Evolutionary conservation across 2,113 vertebrate species (phyloP), one percentile per base, ranked within the genome.

Genomic region (Neotragus pygmaeus): DNA sequence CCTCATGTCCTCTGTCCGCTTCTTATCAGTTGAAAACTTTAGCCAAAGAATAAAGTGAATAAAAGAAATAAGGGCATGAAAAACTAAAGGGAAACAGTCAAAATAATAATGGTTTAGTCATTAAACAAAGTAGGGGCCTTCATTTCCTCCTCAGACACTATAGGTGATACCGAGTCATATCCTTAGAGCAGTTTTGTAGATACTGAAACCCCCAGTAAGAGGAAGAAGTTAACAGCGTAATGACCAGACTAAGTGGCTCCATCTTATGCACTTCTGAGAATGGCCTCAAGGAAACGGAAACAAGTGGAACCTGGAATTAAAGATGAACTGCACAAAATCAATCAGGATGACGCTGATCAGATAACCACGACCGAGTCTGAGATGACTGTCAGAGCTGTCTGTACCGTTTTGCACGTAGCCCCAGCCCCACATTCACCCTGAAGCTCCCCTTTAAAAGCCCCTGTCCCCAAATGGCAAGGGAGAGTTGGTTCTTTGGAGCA

Each of bases 401-500:
- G 30, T 13, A 2, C 17, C 1, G 1, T 23, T n/a, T 6, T n/a
- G 49, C 49, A n/a, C 1, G 3, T 23, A 23, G 30, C 33, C 6
- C 11, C 49, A 33, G 17, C 33, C 19, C 30, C 1, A 0, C 30
- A 4, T 8, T 33, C 19, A 23, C 19, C 10, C 19, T 14, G 30
- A 53, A 81, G 12, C 33, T n/a, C 78, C 78, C 77, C 78, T 53
- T n/a, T n/a, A 81, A 81, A 81, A 81, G 49, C 49, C 19, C 30
- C 17, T 53, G 47, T 19, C 28, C 49, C 49, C 10, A 6, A 14
- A 4, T 21, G 49, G 78, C 33, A 53, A 81, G 45, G 9, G 47
- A 49, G 77, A 81, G 30, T n/a, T n/a, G 19, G 30, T n/a, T 81
- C 49, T 51, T 51, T n/a, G 30, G 30, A 51, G 49, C 49, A 2